Conservation (phyloP, 2,888 invertebrate genomes). For the Rotaria magnacalcarata region DNA sequence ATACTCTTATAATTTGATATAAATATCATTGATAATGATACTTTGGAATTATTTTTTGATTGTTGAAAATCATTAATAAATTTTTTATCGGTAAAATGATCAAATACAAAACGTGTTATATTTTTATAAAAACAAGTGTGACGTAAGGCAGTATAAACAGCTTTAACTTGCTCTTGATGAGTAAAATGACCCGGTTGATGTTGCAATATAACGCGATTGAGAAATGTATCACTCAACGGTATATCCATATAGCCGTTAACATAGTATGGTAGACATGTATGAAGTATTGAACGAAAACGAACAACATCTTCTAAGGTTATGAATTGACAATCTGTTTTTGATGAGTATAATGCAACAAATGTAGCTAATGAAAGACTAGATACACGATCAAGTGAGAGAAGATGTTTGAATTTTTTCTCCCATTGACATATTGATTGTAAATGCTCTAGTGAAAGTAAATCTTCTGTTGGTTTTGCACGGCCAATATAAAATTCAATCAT, state of each 20-base stretch:
- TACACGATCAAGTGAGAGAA: neutral
- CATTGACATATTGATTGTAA: conserved; percentile 44
- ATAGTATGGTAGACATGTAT: conserved; percentile 29
- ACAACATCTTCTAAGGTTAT: conserved; percentile 20
- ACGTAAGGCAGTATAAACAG: conserved; percentile 1
- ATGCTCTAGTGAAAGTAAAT: conserved; percentile 37
- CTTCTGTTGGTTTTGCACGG: neutral
- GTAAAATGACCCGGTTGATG: neutral
- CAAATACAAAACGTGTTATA: conserved; percentile 19
- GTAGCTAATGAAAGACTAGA: conserved; percentile 35
- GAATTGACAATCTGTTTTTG: conserved; percentile 35
- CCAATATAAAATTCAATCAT: conserved; percentile 44
- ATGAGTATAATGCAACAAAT: conserved; percentile 35
- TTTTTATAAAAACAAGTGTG: conserved; percentile 26
- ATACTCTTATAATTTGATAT: neutral
- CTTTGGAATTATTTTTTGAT: neutral
- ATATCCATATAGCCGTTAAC: conserved; percentile 33
- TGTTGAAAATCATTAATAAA: neutral
- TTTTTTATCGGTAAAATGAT: conserved; percentile 24
- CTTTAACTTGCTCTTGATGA: conserved; percentile 24
- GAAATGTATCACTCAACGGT: conserved; percentile 2
- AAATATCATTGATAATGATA: conserved; percentile 6
- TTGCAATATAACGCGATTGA: neutral
- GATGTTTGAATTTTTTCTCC: conserved; percentile 26
- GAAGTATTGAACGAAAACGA: conserved; percentile 1